Evolutionary conservation across 2,797 vertebrate species (phyloP).

Genomic region (Ceryle rudis): DNA sequence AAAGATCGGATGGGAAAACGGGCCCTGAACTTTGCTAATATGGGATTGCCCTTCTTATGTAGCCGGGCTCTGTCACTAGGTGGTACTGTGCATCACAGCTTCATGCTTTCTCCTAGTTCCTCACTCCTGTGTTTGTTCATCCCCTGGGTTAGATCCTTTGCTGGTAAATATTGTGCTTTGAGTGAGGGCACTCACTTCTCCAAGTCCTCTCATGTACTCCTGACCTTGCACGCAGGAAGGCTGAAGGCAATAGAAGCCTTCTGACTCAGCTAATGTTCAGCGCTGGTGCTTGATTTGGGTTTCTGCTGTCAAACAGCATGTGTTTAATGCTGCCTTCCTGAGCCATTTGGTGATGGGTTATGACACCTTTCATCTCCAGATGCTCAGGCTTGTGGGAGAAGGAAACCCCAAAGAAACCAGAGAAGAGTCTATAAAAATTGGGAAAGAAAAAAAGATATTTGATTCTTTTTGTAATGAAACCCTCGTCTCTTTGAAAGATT

Average conservation of each 20-base stretch:
- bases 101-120: neutral
- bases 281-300: neutral
- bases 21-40: neutral
- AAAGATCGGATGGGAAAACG: neutral
- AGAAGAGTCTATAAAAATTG: neutral
- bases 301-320: neutral
- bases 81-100: conserved; percentile 65
- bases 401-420: neutral
- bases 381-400: neutral
- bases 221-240: neutral
- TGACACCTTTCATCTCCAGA: neutral
- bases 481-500: neutral
- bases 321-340: neutral
- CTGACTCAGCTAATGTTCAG: neutral
- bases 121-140: neutral
- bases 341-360: neutral
- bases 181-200: neutral
- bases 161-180: neutral
- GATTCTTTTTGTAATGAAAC: neutral
- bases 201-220: neutral
- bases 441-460: neutral
- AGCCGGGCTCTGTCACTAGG: conserved; percentile 58
- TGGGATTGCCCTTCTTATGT: neutral
- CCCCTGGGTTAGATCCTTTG: neutral
- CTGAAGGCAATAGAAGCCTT: neutral